Base-by-base conservation (phyloP, 2,113 vertebrate species). In the Clarias macrocephalus region DNA sequence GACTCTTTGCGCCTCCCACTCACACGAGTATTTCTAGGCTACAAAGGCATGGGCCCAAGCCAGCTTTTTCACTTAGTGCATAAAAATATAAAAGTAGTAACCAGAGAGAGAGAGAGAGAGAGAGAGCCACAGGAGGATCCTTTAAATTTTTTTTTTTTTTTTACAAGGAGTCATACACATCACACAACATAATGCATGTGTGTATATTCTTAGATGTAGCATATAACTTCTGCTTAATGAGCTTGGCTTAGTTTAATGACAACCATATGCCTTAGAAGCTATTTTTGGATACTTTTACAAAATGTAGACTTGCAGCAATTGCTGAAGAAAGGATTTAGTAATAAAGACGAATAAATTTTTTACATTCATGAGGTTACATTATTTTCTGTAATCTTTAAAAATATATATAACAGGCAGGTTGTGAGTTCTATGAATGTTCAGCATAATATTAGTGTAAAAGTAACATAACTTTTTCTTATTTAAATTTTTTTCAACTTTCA, bases 31-130 rank as follows among this genome's bases (percentile, higher is more conserved):
- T 92, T 90, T 92, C 89, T 91, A 90, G 86, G 82, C 89, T 90
- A 91, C 87, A 90, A 84, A 93, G 80, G 89, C 88, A 87, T 60
- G 88, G 81, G 90, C 89, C 82, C 88, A 85, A 89, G 87, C 87
- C 86, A 90, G 91, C 88, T 90, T 94, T 93, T 92, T 92, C 91
- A 91, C 91, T 92, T 93, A 92, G 9, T 48, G n/a, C 70, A 56
- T 77, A 77, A 66, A 92, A 93, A 87, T 76, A 70, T 57, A 83
- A 75, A 91, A 88, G 75, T 88, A 77, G 25, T 79, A 79, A 28
- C 52, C 65, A 68, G 81, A 79, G 62, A 92, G 88, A 81, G 77
- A 66, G 75, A 62, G 82, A 90, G 66, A 68, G 33, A 42, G 42
- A 68, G 82, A 75, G 62, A 92, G 56, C 60, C 30, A 42, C 68